Base-by-base conservation (phyloP, 35 echinoderm and acorn worm species). In the Chiridota heheva region DNA sequence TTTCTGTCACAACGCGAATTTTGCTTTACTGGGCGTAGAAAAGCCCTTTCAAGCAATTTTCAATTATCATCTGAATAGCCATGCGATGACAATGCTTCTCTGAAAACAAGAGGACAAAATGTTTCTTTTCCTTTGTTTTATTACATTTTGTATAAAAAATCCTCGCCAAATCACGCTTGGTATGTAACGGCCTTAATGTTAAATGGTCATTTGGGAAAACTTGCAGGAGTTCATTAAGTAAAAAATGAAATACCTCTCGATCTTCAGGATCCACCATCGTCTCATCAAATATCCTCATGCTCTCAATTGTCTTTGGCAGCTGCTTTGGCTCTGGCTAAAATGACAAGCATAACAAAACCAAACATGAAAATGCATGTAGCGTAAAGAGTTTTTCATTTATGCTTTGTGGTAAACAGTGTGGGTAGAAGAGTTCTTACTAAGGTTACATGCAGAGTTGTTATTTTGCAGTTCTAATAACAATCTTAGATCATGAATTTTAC, bases 191-290 rank as follows among this genome's bases (percentile, higher is more conserved):
- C n/a, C n/a, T n/a, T n/a, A n/a, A n/a, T n/a, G n/a, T n/a, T n/a
- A n/a, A n/a, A n/a, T n/a, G n/a, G n/a, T n/a, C n/a, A n/a, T n/a
- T n/a, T n/a, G n/a, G n/a, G n/a, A n/a, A n/a, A n/a, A n/a, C n/a
- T n/a, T n/a, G n/a, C n/a, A n/a, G n/a, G n/a, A n/a, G n/a, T n/a
- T n/a, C n/a, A n/a, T n/a, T n/a, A n/a, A n/a, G n/a, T n/a, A n/a
- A n/a, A n/a, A n/a, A n/a, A n/a, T n/a, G n/a, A n/a, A n/a, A 22
- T 75, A 98, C 95, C 95, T 98, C 95, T 78, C 86, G 16, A 81
- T 98, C 95, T 43, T 87, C 55, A 42, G 95, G 95, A 35, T 98
- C 78, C 16, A 98, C 95, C 89, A 92, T 98, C n/a, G 95, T 98
- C 69, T 98, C 95, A 61, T 98, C 95, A 82, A 83, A 91, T 56